Evolutionary conservation across 2,113 vertebrate species (phyloP).

Genomic region (Antigone vipio): DNA sequence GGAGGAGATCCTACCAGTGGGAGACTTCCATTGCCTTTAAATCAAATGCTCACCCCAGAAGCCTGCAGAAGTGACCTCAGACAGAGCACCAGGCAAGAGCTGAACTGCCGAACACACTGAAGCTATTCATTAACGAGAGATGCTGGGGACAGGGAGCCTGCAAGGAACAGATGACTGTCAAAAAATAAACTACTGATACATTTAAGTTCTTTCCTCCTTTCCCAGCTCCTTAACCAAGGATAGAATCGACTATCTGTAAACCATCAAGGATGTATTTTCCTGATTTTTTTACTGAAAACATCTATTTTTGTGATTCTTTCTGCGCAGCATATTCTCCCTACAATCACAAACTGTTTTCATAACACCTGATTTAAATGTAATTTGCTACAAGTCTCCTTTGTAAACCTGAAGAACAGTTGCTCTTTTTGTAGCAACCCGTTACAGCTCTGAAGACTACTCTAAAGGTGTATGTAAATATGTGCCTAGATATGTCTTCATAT

Average conservation of each 20-base stretch:
- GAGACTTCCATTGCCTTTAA: not conserved
- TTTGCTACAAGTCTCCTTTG: not conserved
- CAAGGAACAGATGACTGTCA: not conserved
- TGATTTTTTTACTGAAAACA: not conserved
- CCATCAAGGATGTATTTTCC: not conserved
- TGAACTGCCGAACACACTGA: not conserved
- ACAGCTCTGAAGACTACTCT: not conserved
- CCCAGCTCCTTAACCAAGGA: not conserved
- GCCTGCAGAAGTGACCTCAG: not conserved
- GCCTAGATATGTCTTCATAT: not conserved
- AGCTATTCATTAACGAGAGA: not conserved
- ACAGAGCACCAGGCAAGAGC: not conserved
- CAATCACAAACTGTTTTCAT: not conserved
- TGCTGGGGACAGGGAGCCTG: no score
- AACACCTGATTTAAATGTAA: not conserved
- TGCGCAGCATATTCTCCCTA: not conserved
- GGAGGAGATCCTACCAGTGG: not conserved
- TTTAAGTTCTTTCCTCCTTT: not conserved
- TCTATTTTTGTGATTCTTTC: not conserved
- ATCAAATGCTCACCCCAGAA: not conserved
- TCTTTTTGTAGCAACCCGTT: not conserved
- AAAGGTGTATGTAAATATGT: not conserved
- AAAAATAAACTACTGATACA: not conserved
- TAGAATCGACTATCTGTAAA: not conserved
- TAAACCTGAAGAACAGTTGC: not conserved